Evolutionary conservation across 2,113 vertebrate genomes (phyloP).

Genomic region (Odocoileus hemionus): DNA sequence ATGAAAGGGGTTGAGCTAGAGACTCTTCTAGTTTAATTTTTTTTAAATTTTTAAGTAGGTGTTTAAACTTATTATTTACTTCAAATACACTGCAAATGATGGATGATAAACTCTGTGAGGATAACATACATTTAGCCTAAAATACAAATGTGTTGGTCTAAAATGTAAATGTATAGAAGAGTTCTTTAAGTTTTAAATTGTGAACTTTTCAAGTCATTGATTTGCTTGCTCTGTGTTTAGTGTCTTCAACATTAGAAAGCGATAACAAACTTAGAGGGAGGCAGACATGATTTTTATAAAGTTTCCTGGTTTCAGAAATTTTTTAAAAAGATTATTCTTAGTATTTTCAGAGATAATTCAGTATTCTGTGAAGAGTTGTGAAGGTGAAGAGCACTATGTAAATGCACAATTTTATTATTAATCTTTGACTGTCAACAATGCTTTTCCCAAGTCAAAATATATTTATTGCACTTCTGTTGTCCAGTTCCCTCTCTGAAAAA

Average conservation of each 20-base stretch:
- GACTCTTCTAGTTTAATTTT: background rate
- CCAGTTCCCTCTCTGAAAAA: constrained; percentile 18
- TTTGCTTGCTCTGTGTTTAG: background rate
- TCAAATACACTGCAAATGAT: background rate
- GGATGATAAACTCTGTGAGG: background rate
- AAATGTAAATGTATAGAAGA: background rate
- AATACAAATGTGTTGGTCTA: background rate
- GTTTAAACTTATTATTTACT: background rate
- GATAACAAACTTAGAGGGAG: constrained; percentile 8
- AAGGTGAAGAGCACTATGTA: constrained; percentile 18
- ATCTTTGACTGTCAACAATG: constrained; percentile 14
- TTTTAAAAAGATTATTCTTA: background rate
- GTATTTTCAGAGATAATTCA: constrained; percentile 5
- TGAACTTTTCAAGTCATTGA: background rate
- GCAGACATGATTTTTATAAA: background rate
- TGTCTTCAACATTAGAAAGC: background rate
- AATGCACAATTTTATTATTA: constrained; percentile 24
- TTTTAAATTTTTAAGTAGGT: background rate
- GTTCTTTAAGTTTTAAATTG: background rate
- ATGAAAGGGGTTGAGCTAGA: background rate
- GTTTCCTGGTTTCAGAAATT: constrained; percentile 33
- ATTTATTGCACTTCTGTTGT: constrained; percentile 45
- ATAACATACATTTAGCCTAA: background rate
- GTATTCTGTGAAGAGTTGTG: background rate
- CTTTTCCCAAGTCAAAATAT: constrained; percentile 56